These are phyloP conservation scores for Isoperla grammatica DNA, from an alignment of 2,888 invertebrate species.

Conservation along the genomic window DNA sequence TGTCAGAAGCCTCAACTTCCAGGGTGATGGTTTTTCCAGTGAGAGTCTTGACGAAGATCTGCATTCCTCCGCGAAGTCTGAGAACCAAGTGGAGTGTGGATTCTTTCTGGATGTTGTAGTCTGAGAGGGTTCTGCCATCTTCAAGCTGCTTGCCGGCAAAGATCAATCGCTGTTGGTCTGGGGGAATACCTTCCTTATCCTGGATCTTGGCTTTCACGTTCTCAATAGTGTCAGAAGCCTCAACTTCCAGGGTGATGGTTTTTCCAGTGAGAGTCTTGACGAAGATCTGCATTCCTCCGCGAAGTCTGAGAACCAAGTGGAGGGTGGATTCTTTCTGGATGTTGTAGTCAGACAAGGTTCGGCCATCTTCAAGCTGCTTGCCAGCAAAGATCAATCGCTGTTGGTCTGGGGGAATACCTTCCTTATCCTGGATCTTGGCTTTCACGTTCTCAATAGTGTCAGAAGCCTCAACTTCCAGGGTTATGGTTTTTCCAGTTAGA, in stretches of 20 bases:
- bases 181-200: conserved; percentile 44
- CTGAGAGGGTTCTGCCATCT: conserved; percentile 48
- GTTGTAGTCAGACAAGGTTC: conserved; percentile 52
- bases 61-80: conserved; percentile 56
- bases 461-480: conserved; percentile 47
- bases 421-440: conserved; percentile 46
- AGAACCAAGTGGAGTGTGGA: conserved; percentile 53
- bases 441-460: conserved; percentile 52
- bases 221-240: conserved; percentile 51
- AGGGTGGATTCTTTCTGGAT: conserved; percentile 55
- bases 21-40: conserved; percentile 54
- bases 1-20: conserved; percentile 53
- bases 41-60: conserved; percentile 54
- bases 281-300: conserved; percentile 63
- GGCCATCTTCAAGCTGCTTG: conserved; percentile 45
- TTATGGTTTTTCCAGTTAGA: conserved; percentile 49
- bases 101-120: conserved; percentile 39
- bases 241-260: conserved; percentile 53
- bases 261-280: conserved; percentile 54
- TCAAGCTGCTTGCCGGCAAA: conserved; percentile 55
- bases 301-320: conserved; percentile 51
- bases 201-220: conserved; percentile 48
- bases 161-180: conserved; percentile 49
- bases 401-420: conserved; percentile 50
- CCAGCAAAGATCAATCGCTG: conserved; percentile 44